Percentiles rank a stretch among this genome's conserved stretches.
These are phyloP conservation scores for Leptinotarsa defecta DNA, from an alignment of 1,140 invertebrate species.

Conservation along the genomic window DNA sequence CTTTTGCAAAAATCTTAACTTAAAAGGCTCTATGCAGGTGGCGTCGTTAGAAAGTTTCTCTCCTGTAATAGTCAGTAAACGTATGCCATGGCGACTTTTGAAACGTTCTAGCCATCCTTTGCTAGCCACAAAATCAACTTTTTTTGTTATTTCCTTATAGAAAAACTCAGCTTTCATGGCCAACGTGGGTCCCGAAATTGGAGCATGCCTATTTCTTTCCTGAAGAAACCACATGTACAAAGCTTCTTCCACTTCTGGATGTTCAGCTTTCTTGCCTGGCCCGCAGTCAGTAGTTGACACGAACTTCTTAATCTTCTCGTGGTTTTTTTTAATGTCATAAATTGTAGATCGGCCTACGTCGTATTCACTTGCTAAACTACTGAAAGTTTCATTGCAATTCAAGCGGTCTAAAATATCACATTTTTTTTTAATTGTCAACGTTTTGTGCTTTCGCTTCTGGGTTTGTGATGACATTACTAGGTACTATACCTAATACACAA, in stretches of 20 bases:
- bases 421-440: too few relatives aligned
- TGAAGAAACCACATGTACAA: slow-evolving; percentile 47
- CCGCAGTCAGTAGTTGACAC: slow-evolving; percentile 48
- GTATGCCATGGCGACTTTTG: slow-evolving; percentile 25
- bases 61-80: slow-evolving; percentile 31
- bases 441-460: slow-evolving; percentile 35
- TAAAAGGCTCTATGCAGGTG: slow-evolving; percentile 34
- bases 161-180: slow-evolving; percentile 50
- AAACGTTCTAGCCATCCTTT: slow-evolving; percentile 32
- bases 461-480: slow-evolving; percentile 35
- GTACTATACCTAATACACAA: too few relatives aligned
- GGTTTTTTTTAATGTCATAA: slow-evolving; percentile 48
- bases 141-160: slow-evolving; percentile 51
- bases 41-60: slow-evolving; percentile 32
- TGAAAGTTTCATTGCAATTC: slow-evolving; percentile 31
- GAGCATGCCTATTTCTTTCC: slow-evolving; percentile 50
- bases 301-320: slow-evolving; percentile 47
- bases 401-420: too few relatives aligned
- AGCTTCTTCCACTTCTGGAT: slow-evolving; percentile 49
- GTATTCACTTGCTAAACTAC: slow-evolving; percentile 35
- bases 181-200: slow-evolving; percentile 50
- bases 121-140: slow-evolving; percentile 53
- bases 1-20: slow-evolving; percentile 34
- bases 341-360: slow-evolving; percentile 50
- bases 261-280: slow-evolving; percentile 46